These are phyloP conservation scores for Tipula unca DNA, from an alignment of 2,888 invertebrate genomes.

Conservation along the genomic window DNA sequence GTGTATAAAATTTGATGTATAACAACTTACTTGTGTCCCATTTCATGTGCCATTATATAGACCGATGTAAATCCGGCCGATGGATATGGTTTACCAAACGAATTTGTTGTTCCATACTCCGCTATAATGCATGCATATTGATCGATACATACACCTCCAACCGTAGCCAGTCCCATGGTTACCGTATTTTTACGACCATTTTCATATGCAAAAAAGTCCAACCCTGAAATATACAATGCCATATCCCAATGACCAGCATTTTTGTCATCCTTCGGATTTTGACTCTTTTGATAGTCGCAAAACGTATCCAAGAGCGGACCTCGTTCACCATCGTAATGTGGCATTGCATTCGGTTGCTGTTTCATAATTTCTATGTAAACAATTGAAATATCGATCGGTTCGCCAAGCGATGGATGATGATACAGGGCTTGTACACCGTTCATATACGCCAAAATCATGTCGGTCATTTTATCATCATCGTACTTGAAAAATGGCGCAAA, in stretches of 20 bases:
- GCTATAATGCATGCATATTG: slow-evolving; percentile 69
- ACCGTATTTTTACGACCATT: slow-evolving; percentile 60
- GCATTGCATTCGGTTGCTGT: slow-evolving; percentile 52
- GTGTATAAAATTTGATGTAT: background rate
- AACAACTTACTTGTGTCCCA: slow-evolving; percentile 65
- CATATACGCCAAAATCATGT: slow-evolving; percentile 70
- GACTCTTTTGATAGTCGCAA: slow-evolving; percentile 57
- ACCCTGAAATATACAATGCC: slow-evolving; percentile 66
- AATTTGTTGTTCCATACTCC: slow-evolving; percentile 65
- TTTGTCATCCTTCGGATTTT: slow-evolving; percentile 57
- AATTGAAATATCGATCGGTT: slow-evolving; percentile 55
- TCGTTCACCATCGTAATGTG: slow-evolving; percentile 58
- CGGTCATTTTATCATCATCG: slow-evolving; percentile 55
- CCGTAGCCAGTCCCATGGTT: slow-evolving; percentile 76
- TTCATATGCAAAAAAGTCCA: slow-evolving; percentile 66
- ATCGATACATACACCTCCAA: slow-evolving; percentile 64
- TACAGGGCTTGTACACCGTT: slow-evolving; percentile 75
- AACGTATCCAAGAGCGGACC: slow-evolving; percentile 61
- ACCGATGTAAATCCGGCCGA: slow-evolving; percentile 78
- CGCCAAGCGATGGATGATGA: slow-evolving; percentile 63
- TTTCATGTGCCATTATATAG: slow-evolving; percentile 75
- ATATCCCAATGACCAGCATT: slow-evolving; percentile 74
- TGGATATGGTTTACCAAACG: slow-evolving; percentile 67
- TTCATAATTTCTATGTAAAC: slow-evolving; percentile 63
- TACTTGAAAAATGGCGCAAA: slow-evolving; percentile 59